Percentiles rank a stretch among this genome's conserved stretches.
Evolutionary conservation across 2,888 invertebrate species (phyloP).

Genomic region (Alloplasta piceator): DNA sequence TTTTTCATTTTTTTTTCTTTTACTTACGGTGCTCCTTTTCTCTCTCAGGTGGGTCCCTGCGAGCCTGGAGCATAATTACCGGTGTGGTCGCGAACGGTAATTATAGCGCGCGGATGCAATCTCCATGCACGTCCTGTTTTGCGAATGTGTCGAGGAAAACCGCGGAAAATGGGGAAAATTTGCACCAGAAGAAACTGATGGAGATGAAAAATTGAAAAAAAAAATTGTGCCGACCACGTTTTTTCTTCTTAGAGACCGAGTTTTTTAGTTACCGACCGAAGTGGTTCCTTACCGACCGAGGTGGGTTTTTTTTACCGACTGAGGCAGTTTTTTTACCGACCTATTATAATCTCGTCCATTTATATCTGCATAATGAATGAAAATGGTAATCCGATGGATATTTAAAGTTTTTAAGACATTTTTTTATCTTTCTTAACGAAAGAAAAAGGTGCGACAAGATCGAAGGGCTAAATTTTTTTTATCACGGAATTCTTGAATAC

Average conservation of each 20-base stretch:
- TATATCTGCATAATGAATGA: too few relatives aligned
- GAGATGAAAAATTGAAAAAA: neutral
- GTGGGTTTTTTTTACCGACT: too few relatives aligned
- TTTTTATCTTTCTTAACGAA: neutral
- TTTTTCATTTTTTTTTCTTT: slow-evolving; percentile 63
- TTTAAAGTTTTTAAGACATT: neutral
- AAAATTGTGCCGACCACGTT: too few relatives aligned
- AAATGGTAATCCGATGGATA: neutral
- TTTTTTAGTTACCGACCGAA: too few relatives aligned
- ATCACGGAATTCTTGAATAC: slow-evolving; percentile 4
- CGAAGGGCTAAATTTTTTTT: slow-evolving; percentile 10
- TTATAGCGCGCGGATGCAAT: slow-evolving; percentile 51
- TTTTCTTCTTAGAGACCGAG: too few relatives aligned
- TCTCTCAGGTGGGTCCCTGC: slow-evolving; percentile 62
- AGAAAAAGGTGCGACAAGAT: slow-evolving; percentile 5
- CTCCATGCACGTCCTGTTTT: slow-evolving; percentile 18
- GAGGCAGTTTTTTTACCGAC: too few relatives aligned
- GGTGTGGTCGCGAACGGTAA: slow-evolving; percentile 68
- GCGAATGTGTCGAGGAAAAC: slow-evolving; percentile 46
- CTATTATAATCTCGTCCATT: too few relatives aligned
- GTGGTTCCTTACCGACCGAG: too few relatives aligned
- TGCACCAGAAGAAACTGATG: neutral
- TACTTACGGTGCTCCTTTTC: slow-evolving; percentile 15
- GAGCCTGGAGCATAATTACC: slow-evolving; percentile 71
- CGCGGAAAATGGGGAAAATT: slow-evolving; percentile 21